These are phyloP conservation scores for Copsychus sechellarum DNA, from an alignment of 2,113 vertebrate genomes.

Conservation along the genomic window DNA sequence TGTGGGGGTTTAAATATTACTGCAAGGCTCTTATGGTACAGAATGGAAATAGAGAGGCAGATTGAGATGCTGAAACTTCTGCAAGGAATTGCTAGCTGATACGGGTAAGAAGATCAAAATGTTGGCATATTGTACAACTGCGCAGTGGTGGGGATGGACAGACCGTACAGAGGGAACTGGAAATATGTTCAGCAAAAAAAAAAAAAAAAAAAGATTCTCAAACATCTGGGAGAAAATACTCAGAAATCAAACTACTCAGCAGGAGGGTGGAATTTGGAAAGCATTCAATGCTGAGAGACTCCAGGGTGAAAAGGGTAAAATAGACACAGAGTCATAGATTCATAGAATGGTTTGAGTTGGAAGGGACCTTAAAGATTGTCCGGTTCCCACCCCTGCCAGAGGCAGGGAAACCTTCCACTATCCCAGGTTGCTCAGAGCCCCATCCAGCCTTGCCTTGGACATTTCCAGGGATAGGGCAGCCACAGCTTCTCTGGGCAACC, in stretches of 20 bases:
- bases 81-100: background rate
- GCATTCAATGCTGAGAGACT: background rate
- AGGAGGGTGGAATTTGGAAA: background rate
- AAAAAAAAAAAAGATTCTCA: background rate
- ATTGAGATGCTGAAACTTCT: background rate
- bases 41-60: background rate
- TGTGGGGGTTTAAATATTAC: fast-evolving
- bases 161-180: background rate
- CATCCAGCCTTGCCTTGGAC: background rate
- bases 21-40: background rate
- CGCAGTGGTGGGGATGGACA: background rate
- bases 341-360: background rate
- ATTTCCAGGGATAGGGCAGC: background rate
- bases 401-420: background rate
- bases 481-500: background rate
- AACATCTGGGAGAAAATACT: background rate
- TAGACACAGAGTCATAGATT: background rate
- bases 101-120: background rate
- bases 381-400: background rate
- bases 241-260: background rate
- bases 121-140: background rate
- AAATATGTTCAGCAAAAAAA: background rate
- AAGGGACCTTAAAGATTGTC: background rate
- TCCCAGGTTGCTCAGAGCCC: background rate
- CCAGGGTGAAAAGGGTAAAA: background rate